These are phyloP conservation scores for Anolis apletophallus DNA, from an alignment of 2,797 vertebrate genomes.

Conservation along the genomic window DNA sequence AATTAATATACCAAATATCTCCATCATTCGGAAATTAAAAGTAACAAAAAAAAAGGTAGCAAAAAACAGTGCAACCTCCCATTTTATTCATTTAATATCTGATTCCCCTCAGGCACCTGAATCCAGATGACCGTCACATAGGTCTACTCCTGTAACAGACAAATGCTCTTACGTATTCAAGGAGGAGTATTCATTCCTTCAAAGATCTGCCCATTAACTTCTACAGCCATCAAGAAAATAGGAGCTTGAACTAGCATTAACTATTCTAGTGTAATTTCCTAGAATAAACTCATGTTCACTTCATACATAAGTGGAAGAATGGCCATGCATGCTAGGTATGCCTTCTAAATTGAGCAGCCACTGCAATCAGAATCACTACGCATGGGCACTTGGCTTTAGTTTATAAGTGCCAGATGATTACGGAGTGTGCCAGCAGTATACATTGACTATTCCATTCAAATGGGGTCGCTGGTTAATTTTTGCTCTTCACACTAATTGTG, in stretches of 20 bases:
- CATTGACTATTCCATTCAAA: no score
- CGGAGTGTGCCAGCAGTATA: neutral
- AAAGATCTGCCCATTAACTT: constrained; percentile 75
- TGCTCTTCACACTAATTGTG: neutral
- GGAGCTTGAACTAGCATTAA: constrained; percentile 89
- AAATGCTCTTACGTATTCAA: neutral
- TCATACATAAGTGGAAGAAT: neutral
- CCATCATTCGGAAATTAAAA: constrained; percentile 8
- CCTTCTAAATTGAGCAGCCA: neutral
- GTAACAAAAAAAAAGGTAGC: neutral
- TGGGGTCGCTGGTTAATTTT: neutral
- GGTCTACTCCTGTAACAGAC: neutral
- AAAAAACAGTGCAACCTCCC: neutral
- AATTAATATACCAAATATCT: neutral
- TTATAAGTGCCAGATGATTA: neutral
- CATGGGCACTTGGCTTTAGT: no score
- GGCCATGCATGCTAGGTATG: neutral
- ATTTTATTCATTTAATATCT: neutral
- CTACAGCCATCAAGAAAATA: constrained; percentile 95
- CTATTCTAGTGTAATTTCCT: no score
- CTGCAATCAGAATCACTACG: no score
- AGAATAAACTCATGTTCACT: no score
- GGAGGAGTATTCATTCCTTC: neutral
- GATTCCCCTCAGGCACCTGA: neutral
- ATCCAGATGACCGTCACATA: neutral